phyloP scores from a whole-genome alignment of 1,140 invertebrate species.

The Heliconius congener region DNA sequence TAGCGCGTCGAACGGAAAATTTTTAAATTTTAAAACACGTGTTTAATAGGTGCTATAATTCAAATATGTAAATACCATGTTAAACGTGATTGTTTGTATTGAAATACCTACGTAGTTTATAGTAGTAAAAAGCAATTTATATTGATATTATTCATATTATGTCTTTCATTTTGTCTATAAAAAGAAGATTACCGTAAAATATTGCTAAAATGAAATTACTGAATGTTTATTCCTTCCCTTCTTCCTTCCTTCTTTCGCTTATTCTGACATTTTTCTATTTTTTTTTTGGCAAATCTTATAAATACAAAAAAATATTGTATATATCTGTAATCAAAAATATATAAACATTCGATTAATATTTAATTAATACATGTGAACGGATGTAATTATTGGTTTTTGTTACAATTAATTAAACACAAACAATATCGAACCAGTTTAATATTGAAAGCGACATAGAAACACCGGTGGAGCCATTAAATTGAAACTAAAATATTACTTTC shows the following conservation, averaged over 20 bases:
- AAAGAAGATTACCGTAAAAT: too few relatives aligned
- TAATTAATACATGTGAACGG: background rate
- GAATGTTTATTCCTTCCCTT: too few relatives aligned
- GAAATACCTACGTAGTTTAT: too few relatives aligned
- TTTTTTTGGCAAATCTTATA: background rate
- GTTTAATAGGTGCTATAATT: background rate
- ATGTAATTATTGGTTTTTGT: background rate
- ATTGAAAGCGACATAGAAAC: background rate
- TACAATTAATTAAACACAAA: background rate
- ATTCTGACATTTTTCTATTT: background rate
- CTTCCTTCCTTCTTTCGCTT: too few relatives aligned
- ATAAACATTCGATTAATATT: background rate
- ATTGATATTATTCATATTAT: too few relatives aligned
- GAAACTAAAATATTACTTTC: slow-evolving; percentile 37
- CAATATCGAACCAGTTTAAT: background rate
- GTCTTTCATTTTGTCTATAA: too few relatives aligned
- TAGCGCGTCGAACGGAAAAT: slow-evolving; percentile 25
- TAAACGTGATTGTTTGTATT: background rate
- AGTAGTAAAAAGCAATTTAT: too few relatives aligned
- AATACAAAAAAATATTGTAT: background rate
- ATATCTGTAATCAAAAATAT: background rate
- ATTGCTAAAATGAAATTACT: too few relatives aligned
- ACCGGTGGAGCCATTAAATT: background rate
- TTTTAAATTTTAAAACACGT: slow-evolving; percentile 17
- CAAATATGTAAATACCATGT: background rate